phyloP scores from a whole-genome alignment of 2,888 invertebrate species.

The Bombylius discolor region DNA sequence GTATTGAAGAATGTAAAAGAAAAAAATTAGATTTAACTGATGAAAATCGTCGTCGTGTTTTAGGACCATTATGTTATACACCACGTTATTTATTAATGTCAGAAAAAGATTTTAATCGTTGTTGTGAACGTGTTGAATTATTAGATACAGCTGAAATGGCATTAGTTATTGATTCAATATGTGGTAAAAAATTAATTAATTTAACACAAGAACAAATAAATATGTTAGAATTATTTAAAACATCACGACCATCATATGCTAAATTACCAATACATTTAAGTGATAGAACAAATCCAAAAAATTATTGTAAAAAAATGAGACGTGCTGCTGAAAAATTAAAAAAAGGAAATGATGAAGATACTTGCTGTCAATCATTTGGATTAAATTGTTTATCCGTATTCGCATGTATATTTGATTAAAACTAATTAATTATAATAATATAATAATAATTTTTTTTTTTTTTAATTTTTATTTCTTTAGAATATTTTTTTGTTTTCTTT shows the following conservation, averaged over 20 bases:
- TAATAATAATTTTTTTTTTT: neutral
- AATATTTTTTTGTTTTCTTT: too few relatives aligned
- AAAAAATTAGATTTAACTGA: constrained; percentile 29
- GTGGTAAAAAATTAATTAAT: constrained; percentile 30
- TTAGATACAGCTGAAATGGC: constrained; percentile 30
- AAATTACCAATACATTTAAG: constrained; percentile 36
- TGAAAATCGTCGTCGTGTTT: constrained; percentile 33
- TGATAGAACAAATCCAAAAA: constrained; percentile 34
- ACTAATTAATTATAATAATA: neutral
- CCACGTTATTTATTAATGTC: constrained; percentile 32
- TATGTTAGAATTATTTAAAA: constrained; percentile 32
- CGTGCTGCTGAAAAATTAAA: constrained; percentile 14
- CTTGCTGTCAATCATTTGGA: constrained; percentile 32
- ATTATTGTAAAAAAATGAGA: constrained; percentile 36
- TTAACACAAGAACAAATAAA: constrained; percentile 31
- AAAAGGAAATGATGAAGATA: constrained; percentile 24
- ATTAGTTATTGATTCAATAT: constrained; percentile 29
- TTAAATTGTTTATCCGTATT: constrained; percentile 34
- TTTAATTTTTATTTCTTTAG: too few relatives aligned
- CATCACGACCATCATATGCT: constrained; percentile 32
- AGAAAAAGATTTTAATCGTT: constrained; percentile 27
- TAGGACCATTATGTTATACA: constrained; percentile 32
- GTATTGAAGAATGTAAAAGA: constrained; percentile 31
- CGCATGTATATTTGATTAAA: constrained; percentile 36
- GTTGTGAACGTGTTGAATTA: constrained; percentile 32